These are phyloP conservation scores for Cercopithecus mitis DNA, from an alignment of 2,797 vertebrate genomes.

Conservation along the genomic window DNA sequence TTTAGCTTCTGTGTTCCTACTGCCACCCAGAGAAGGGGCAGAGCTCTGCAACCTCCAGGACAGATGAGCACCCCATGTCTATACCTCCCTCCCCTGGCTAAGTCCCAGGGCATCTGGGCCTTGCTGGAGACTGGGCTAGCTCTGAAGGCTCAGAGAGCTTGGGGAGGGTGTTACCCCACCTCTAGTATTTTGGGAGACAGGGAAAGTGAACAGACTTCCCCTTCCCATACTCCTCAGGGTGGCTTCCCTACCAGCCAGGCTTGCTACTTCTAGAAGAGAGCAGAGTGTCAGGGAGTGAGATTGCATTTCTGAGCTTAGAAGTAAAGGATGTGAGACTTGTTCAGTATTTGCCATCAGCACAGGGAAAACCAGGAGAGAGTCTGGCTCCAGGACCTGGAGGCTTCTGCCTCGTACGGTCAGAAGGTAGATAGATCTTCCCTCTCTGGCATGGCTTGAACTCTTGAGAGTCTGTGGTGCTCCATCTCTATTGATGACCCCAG, in stretches of 20 bases:
- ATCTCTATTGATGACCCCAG: background rate
- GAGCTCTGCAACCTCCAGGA: constrained; percentile 28
- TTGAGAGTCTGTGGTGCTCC: background rate
- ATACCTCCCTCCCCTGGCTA: constrained; percentile 44
- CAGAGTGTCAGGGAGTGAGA: constrained; percentile 71
- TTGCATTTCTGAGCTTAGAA: background rate
- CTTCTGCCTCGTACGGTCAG: background rate
- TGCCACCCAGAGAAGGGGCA: constrained; percentile 53
- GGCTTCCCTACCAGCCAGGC: constrained; percentile 47
- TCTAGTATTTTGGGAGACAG: constrained; percentile 69
- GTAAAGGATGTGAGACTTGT: background rate
- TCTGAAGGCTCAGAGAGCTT: background rate
- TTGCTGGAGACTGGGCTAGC: constrained; percentile 62
- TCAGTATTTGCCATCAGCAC: background rate
- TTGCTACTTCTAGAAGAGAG: constrained; percentile 76
- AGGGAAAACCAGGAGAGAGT: background rate
- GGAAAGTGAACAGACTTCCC: constrained; percentile 54
- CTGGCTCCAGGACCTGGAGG: background rate
- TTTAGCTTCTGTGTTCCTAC: constrained; percentile 70
- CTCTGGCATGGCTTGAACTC: background rate
- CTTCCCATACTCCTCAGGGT: constrained; percentile 65
- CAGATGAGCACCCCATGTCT: constrained; percentile 63
- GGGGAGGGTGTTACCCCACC: constrained; percentile 57
- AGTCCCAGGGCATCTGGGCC: background rate
- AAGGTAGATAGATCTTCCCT: background rate